Evolutionary conservation across 2,888 invertebrate genomes (phyloP).

Genomic region (Crocallis elinguaria): DNA sequence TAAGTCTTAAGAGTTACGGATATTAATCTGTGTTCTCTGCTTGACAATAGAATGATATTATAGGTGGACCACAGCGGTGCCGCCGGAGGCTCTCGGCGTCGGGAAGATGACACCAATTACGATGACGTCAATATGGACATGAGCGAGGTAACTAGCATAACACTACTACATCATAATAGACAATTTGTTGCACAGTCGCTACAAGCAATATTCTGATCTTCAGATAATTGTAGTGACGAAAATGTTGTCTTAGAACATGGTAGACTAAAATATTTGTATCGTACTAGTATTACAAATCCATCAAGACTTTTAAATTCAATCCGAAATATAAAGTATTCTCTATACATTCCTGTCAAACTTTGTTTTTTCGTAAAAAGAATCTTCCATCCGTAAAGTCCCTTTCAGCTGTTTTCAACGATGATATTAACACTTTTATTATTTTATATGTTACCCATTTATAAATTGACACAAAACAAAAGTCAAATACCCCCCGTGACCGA

Average conservation of each 20-base stretch:
- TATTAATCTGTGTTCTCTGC: conserved; percentile 85
- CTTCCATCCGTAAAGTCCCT: conserved; percentile 40
- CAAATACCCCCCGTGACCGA: conserved; percentile 73
- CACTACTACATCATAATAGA: conserved; percentile 10
- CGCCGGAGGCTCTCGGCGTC: conserved; percentile 54
- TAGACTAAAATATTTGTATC: neutral
- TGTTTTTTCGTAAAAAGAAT: conserved; percentile 28
- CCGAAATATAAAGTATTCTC: neutral
- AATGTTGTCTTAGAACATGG: neutral
- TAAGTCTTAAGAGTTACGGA: conserved; percentile 48
- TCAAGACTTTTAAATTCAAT: neutral
- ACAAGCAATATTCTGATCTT: conserved; percentile 4
- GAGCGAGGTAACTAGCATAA: conserved; percentile 86
- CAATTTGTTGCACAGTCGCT: conserved; percentile 17
- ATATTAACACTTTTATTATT: conserved; percentile 85
- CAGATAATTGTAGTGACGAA: neutral
- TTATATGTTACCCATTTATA: conserved; percentile 85
- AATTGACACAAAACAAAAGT: conserved; percentile 85
- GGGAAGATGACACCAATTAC: conserved; percentile 88
- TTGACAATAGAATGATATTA: conserved; percentile 84
- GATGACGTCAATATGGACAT: conserved; percentile 92
- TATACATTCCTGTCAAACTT: conserved; percentile 1
- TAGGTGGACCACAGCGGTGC: conserved; percentile 67
- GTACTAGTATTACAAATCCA: conserved; percentile 9
- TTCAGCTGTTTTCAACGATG: conserved; percentile 75